phyloP scores from a whole-genome alignment of 2,113 vertebrate genomes.

The Carollia perspicillata region DNA sequence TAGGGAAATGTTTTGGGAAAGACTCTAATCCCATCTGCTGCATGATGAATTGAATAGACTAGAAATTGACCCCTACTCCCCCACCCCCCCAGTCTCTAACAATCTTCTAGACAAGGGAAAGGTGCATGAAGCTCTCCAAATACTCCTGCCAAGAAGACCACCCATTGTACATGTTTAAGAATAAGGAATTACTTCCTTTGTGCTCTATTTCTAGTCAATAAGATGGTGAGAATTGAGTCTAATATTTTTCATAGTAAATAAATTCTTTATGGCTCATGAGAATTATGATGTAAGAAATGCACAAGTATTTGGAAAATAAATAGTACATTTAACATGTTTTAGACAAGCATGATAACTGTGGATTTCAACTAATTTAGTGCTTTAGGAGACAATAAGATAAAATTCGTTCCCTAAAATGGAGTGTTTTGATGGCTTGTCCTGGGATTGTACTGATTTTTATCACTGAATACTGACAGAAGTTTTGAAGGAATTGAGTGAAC shows the following conservation, averaged over 20 bases:
- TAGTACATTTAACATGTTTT: conserved; percentile 29
- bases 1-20: neutral
- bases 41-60: neutral
- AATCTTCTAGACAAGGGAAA: neutral
- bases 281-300: neutral
- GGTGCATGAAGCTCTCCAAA: neutral
- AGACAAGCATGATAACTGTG: neutral
- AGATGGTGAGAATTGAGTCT: neutral
- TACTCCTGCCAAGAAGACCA: neutral
- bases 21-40: neutral
- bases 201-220: neutral
- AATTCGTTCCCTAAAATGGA: neutral
- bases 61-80: neutral
- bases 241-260: conserved; percentile 1
- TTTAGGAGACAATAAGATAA: neutral
- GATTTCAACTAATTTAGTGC: neutral
- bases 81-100: neutral
- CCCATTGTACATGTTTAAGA: neutral
- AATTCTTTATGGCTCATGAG: neutral
- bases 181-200: conserved; percentile 8
- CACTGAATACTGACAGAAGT: neutral
- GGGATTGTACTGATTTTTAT: neutral
- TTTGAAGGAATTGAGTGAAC: neutral
- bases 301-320: conserved; percentile 37
- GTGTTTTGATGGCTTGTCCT: neutral